These are phyloP conservation scores for Bolborhynchus lineola DNA, from an alignment of 2,113 vertebrate genomes.

Conservation along the genomic window DNA sequence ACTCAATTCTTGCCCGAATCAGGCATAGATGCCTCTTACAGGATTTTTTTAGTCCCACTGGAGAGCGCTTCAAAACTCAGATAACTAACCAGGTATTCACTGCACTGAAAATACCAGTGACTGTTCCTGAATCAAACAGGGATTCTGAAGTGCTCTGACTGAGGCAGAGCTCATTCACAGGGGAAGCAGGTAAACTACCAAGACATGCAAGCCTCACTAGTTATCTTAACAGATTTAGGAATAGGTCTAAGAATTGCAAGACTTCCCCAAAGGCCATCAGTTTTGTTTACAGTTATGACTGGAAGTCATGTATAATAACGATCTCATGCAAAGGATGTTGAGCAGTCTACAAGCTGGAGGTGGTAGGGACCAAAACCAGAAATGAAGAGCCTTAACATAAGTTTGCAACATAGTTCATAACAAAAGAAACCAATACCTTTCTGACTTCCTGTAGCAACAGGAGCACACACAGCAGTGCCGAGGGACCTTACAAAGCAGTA, in stretches of 20 bases:
- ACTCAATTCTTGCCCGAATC: not conserved
- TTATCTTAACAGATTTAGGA: not conserved
- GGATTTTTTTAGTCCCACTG: not conserved
- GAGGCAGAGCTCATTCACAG: not conserved
- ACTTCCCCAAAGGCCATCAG: not conserved
- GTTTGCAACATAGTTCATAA: not conserved
- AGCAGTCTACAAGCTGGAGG: not conserved
- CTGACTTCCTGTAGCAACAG: not conserved
- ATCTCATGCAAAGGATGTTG: not conserved
- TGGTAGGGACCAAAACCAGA: not conserved
- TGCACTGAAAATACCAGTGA: not conserved
- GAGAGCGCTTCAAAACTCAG: fast-evolving
- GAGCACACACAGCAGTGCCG: not conserved
- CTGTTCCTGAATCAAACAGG: not conserved
- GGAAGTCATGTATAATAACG: not conserved
- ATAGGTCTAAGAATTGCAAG: not conserved
- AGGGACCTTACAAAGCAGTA: not conserved
- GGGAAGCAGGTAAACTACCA: not conserved
- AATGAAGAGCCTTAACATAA: not conserved
- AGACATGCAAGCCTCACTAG: not conserved
- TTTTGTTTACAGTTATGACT: not conserved
- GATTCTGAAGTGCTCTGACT: not conserved
- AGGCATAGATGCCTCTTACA: not conserved
- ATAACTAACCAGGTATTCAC: not conserved
- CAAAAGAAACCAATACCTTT: not conserved